phyloP scores from a whole-genome alignment of 2,113 vertebrate genomes.

The Rhinogobius similis region DNA sequence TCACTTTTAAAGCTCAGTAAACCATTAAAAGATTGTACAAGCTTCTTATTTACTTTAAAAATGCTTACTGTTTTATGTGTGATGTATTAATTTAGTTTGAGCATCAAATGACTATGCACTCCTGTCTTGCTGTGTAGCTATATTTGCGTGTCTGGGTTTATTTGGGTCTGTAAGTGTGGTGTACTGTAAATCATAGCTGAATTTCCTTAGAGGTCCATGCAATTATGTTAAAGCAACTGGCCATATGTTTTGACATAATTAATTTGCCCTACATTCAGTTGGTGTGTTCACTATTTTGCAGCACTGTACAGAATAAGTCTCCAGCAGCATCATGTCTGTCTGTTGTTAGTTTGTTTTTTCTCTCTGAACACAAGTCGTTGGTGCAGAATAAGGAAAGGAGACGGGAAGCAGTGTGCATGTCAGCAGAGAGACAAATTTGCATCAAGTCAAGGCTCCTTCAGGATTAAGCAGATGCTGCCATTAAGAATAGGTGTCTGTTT shows the following conservation, averaged over 20 bases:
- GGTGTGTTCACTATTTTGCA: conserved; percentile 1
- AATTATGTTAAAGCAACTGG: conserved; percentile 5
- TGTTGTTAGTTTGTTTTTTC: background rate
- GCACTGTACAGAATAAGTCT: background rate
- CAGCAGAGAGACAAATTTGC: conserved; percentile 23
- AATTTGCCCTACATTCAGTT: conserved; percentile 1
- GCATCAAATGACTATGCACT: background rate
- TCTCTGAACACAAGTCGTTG: background rate
- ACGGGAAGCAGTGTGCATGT: conserved; percentile 19
- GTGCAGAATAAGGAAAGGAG: conserved; percentile 9
- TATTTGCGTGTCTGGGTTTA: background rate
- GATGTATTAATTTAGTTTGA: background rate
- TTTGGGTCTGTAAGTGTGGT: background rate
- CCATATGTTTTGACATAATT: conserved; percentile 7
- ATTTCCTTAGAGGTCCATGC: background rate
- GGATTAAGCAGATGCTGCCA: conserved; percentile 66
- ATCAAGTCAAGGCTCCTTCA: conserved; percentile 34
- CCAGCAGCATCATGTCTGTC: background rate
- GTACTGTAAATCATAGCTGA: background rate
- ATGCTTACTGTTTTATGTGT: background rate
- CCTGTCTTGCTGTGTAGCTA: background rate
- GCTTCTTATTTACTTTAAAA: background rate
- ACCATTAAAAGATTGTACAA: background rate
- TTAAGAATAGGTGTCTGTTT: conserved; percentile 78
- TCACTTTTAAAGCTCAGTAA: background rate